phyloP scores from a whole-genome alignment of 1,140 invertebrate genomes.

The Fopius arisanus region DNA sequence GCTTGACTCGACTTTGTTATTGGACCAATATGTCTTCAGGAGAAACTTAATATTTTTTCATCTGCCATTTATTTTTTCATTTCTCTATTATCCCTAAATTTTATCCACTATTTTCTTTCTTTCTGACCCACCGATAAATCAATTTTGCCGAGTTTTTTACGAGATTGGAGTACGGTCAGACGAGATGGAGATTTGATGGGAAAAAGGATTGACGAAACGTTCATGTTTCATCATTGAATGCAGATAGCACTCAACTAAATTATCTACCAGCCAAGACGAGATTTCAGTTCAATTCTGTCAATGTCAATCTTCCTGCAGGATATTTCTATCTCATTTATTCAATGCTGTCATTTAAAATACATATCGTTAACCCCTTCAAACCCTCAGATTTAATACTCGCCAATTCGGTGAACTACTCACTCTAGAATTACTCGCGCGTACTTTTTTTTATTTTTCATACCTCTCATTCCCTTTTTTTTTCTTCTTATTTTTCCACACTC shows the following conservation, averaged over 20 bases:
- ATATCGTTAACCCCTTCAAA: background rate
- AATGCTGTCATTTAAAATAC: background rate
- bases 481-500: background rate
- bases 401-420: background rate
- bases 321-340: background rate
- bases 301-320: background rate
- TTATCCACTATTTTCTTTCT: too few species aligned
- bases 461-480: background rate
- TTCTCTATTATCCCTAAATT: too few species aligned
- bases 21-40: background rate
- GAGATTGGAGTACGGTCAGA: background rate
- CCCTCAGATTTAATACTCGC: background rate
- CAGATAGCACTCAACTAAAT: slow-evolving; percentile 3
- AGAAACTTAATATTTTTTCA: background rate
- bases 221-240: background rate
- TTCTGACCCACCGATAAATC: too few species aligned
- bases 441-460: background rate
- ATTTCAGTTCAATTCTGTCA: background rate
- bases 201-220: background rate
- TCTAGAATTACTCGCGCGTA: background rate
- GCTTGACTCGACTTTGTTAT: background rate
- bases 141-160: background rate
- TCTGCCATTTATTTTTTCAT: background rate
- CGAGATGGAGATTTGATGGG: background rate
- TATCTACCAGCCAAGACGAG: background rate